Evolutionary conservation across 2,888 invertebrate genomes (phyloP), one percentile per base, ranked within the genome.

Genomic region (Odontocerum albicorne): DNA sequence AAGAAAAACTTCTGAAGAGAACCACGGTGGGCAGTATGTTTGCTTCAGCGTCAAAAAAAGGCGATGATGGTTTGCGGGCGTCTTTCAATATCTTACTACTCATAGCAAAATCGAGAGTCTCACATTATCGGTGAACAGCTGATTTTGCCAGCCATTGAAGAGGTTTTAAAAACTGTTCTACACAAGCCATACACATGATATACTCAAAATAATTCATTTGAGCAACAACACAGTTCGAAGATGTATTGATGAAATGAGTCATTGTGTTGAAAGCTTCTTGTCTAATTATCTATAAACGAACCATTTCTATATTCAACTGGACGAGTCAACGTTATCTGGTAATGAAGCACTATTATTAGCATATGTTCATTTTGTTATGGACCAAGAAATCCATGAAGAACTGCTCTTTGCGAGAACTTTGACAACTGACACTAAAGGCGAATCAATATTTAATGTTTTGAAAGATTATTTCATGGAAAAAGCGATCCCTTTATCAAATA

Each of bases 251-350:
- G 64, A 67, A 66, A 68, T 66, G 64, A 63, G 63, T 54, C 46
- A 60, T 57, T 63, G 65, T 63, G 57, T 67, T 58, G 65, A 68
- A 66, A 64, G 59, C 49, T 65, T 63, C 42, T 67, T 61, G n/a
- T 65, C 64, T 55, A 61, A 64, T 64, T 63, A 63, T 64, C 43
- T 65, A 57, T 57, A 66, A 60, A 66, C 64, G 31, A 64, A 58
- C 56, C 59, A 67, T 62, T 68, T 69, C 59, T 70, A 66, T 64
- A 64, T 69, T 39, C 66, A 70, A 61, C 65, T 70, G 62, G 67
- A 68, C 63, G 66, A 70, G 62, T 66, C 67, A 61, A 67, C 66
- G 60, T 66, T 65, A 65, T 63, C 65, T 49, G 62, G 57, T 53
- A 66, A 66, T 65, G 65, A 63, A 66, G 64, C 64, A 63, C 63